Evolutionary conservation across 2,888 invertebrate genomes (phyloP).

Genomic region (Monopis laevigella): DNA sequence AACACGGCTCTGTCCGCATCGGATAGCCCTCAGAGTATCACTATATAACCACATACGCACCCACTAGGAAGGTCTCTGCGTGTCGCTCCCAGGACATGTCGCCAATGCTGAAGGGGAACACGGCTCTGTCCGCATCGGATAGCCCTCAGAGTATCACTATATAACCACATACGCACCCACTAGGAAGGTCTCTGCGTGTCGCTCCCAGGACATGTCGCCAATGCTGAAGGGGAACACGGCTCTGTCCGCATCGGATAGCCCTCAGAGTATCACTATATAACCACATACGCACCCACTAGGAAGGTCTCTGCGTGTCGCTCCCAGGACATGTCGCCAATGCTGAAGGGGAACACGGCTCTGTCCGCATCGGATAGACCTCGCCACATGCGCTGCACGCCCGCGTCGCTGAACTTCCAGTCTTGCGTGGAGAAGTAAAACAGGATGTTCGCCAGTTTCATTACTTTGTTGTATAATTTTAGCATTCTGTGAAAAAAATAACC

Average conservation of each 20-base stretch:
- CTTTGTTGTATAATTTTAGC: conserved; percentile 76
- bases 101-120: conserved; percentile 78
- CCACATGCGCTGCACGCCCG: conserved; percentile 69
- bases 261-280: too few species aligned
- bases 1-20: conserved; percentile 70
- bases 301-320: conserved; percentile 55
- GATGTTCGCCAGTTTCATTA: conserved; percentile 77
- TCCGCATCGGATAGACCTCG: conserved; percentile 65
- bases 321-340: conserved; percentile 79
- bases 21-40: too few species aligned
- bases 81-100: conserved; percentile 77
- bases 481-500: conserved; percentile 60
- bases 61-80: conserved; percentile 45
- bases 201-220: conserved; percentile 77
- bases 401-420: conserved; percentile 77
- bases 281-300: conserved; percentile 39
- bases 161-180: conserved; percentile 41
- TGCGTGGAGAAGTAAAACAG: conserved; percentile 82
- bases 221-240: conserved; percentile 78
- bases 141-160: too few species aligned
- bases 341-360: conserved; percentile 74
- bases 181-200: conserved; percentile 45
- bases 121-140: conserved; percentile 62
- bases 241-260: conserved; percentile 68
- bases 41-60: too few species aligned